Base-by-base conservation (phyloP, 1,140 invertebrate genomes). In the Heliconius himera region DNA sequence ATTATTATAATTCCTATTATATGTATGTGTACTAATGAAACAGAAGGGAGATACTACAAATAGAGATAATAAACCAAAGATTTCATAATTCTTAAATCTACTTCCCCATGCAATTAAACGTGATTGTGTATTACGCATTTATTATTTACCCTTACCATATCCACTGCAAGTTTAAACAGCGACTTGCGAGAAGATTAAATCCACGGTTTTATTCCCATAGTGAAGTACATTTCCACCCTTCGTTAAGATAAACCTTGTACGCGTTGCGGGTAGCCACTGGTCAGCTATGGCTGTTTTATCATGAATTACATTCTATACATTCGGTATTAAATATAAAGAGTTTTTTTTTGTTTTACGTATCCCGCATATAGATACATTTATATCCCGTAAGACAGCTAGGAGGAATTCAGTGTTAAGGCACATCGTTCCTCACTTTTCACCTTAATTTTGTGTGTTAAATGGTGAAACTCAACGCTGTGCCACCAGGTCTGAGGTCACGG, bases 131-230 rank as follows among this genome's bases (percentile, higher is more conserved):
- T 85, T 81, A 88, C 83, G 85, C 85, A 92, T 92, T 91, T 92
- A 92, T 91, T 93, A 93, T 93, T 91, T 89, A 91, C 84, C 80
- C 51, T 77, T 78, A 76, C 88, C 85, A 91, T 90, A 89, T 90
- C 88, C 88, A 81, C 84, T 89, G 85, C 85, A 90, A 93, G 88
- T 91, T 93, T 93, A 91, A 91, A 89, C 86, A 88, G 86, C 85
- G 88, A 90, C 89, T 91, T 90, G 89, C 87, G 82, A 85, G 87
- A 79, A 93, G 91, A 93, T 93, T 93, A 91, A 93, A 91, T 90
- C 89, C 87, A 82, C 88, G 87, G 89, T 91, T 91, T 93, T 91
- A 93, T 91, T 90, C 91, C 87, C 89, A 90, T 91, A 91, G 89
- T 91, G 80, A 88, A 79, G 89, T 89, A 91, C 87, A 88, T 88